phyloP scores from a whole-genome alignment of 2,888 invertebrate genomes.

The Oegoconia quadripuncta region DNA sequence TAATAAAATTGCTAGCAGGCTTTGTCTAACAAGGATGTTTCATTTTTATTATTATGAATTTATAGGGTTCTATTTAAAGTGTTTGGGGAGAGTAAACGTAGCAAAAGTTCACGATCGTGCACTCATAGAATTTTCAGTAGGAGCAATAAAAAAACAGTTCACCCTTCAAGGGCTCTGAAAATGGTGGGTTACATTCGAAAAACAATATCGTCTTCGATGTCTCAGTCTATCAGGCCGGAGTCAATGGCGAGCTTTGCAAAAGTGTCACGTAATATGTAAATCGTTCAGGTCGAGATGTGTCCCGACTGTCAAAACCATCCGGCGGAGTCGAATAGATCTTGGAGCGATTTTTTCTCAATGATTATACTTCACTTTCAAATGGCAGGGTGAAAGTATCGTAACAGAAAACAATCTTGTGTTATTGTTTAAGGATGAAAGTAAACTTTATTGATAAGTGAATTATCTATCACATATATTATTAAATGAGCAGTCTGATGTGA shows the following conservation, averaged over 20 bases:
- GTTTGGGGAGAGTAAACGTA: conserved; percentile 28
- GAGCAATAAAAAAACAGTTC: conserved; percentile 58
- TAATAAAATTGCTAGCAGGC: conserved; percentile 29
- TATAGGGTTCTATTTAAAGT: conserved; percentile 14
- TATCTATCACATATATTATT: too few species aligned
- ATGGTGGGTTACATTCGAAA: conserved; percentile 55
- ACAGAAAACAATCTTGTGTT: conserved; percentile 35
- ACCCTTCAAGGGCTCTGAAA: conserved; percentile 46
- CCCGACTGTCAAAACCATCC: conserved; percentile 71
- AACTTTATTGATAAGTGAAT: neutral
- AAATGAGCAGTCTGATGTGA: too few species aligned
- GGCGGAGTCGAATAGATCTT: conserved; percentile 55
- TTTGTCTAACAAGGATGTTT: conserved; percentile 30
- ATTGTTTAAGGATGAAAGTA: conserved; percentile 1
- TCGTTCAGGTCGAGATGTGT: conserved; percentile 74
- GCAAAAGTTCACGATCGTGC: conserved; percentile 32
- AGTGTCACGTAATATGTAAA: conserved; percentile 78
- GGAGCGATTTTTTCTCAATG: conserved; percentile 60
- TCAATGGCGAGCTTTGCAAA: conserved; percentile 71
- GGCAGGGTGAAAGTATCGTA: conserved; percentile 41
- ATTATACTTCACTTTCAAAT: conserved; percentile 58
- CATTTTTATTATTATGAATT: conserved; percentile 30
- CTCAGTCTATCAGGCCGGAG: conserved; percentile 69
- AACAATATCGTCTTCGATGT: conserved; percentile 72
- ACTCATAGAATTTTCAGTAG: conserved; percentile 60